A percentile compares a stretch with the other conserved stretches of the same genome.
Evolutionary conservation across 2,888 invertebrate species (phyloP).

Genomic region (Mayetiola destructor): DNA sequence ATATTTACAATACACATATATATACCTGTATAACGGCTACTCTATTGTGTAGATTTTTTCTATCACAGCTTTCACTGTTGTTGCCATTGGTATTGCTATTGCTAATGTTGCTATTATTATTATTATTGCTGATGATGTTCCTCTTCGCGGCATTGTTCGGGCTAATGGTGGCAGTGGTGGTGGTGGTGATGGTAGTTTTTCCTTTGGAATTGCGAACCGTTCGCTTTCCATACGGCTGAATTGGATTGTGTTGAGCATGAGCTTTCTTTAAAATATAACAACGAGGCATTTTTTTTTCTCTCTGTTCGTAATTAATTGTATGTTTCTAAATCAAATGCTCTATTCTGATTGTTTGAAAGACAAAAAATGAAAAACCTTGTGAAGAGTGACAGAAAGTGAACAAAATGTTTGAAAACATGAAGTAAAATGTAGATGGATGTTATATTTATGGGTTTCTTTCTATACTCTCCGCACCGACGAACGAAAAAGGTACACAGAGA

Average conservation of each 20-base stretch:
- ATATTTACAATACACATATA: too few relatives aligned
- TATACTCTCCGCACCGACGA: too few relatives aligned
- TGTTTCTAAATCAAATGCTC: too few relatives aligned
- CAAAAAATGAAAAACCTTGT: too few relatives aligned
- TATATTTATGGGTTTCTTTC: too few relatives aligned
- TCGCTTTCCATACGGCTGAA: background rate
- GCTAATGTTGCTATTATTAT: background rate
- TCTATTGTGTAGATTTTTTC: background rate
- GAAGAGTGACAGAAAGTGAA: too few relatives aligned
- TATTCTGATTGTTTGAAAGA: too few relatives aligned
- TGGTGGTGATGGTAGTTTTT: background rate
- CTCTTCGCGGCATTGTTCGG: background rate
- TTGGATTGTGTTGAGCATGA: conserved; percentile 4
- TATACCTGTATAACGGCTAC: conserved; percentile 10
- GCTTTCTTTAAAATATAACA: conserved; percentile 18
- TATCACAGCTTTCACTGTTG: background rate
- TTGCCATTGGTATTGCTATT: background rate
- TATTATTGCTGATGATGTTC: background rate
- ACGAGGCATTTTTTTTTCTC: conserved; percentile 17
- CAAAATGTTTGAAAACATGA: too few relatives aligned
- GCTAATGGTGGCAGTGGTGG: background rate
- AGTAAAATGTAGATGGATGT: too few relatives aligned
- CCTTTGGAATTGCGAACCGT: background rate
- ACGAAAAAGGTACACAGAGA: too few relatives aligned
- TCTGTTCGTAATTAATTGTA: too few relatives aligned